Evolutionary conservation across 2,888 invertebrate species (phyloP), one percentile per base, ranked within the genome.

Genomic region (Epistrophe grossulariae): DNA sequence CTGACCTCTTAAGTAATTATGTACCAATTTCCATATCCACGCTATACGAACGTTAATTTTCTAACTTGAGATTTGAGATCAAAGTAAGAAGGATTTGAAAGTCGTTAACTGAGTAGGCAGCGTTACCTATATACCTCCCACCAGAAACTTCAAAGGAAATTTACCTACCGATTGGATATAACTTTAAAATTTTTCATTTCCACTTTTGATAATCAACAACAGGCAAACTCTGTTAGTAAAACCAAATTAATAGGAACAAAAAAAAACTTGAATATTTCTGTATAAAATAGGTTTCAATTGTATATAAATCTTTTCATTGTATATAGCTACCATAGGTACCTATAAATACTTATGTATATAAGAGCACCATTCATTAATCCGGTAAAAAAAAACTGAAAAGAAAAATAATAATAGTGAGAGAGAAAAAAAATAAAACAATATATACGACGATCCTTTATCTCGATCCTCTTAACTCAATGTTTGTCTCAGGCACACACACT

Each of bases 381-480:
- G 28, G 4, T 0, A 13, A 13, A 28, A 28, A 55, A 55, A 28
- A 28, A 24, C 24, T 13, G 6, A 17, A 52, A 24, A 19, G 17
- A 2, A 40, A 40, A 15, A 38, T 24, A 43, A 62, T 40, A 24
- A 62, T n/a, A 45, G n/a, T 28, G 28, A 55, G 4, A 28, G 9
- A 55, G 15, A 45, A 64, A 31, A 64, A 62, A 50, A 19, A 72
- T 28, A 35, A 52, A 31, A 70, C n/a, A n/a, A n/a, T n/a, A 83
- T 57, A 70, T 45, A 40, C 48, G 70, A 40, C 48, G 70, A 84
- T 80, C 80, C 66, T 52, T 80, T 66, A 76, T 76, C 71, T 60
- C 50, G 66, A 80, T 79, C 80, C 84, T 80, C 76, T 84, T 77
- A 80, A 68, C 71, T 64, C 70, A 80, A 72, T 80, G 71, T 80